Conservation (phyloP, 92 coral and sea anemone species). For the Pocillopora grandis region DNA sequence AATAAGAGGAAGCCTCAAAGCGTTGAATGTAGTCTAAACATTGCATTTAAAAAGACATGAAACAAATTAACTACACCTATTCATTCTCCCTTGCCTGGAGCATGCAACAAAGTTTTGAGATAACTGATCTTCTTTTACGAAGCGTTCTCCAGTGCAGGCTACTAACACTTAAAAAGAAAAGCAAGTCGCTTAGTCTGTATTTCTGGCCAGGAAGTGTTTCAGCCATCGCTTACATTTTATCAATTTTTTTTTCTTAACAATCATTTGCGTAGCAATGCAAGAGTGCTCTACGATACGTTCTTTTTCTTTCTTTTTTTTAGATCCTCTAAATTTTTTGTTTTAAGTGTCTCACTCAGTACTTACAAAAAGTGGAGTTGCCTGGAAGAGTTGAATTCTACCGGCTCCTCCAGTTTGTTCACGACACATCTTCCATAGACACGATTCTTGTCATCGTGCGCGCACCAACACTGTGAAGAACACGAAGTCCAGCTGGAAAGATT, state of each 20-base stretch:
- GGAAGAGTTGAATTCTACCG: slow-evolving; percentile 19
- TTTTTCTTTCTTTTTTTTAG: too few species aligned
- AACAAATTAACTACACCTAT: background rate
- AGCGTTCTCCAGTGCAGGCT: background rate
- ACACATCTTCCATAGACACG: slow-evolving; percentile 13
- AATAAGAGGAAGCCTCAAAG: background rate
- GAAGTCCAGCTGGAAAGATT: slow-evolving; percentile 34
- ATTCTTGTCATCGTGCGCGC: slow-evolving; percentile 16
- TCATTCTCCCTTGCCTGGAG: background rate
- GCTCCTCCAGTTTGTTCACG: slow-evolving; percentile 6
- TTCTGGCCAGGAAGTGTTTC: background rate
- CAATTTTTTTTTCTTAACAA: too few species aligned
- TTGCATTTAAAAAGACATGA: background rate
- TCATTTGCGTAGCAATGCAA: too few species aligned
- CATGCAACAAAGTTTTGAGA: background rate
- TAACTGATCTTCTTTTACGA: background rate
- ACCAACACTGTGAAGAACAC: slow-evolving; percentile 31
- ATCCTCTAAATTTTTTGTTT: background rate
- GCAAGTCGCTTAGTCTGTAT: background rate
- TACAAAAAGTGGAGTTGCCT: slow-evolving; percentile 21
- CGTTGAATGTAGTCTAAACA: background rate
- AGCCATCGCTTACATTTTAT: too few species aligned
- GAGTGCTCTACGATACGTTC: background rate
- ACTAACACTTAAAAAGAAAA: too few species aligned
- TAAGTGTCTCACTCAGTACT: background rate